phyloP scores from a whole-genome alignment of 2,113 vertebrate species.

The Ameiurus melas region DNA sequence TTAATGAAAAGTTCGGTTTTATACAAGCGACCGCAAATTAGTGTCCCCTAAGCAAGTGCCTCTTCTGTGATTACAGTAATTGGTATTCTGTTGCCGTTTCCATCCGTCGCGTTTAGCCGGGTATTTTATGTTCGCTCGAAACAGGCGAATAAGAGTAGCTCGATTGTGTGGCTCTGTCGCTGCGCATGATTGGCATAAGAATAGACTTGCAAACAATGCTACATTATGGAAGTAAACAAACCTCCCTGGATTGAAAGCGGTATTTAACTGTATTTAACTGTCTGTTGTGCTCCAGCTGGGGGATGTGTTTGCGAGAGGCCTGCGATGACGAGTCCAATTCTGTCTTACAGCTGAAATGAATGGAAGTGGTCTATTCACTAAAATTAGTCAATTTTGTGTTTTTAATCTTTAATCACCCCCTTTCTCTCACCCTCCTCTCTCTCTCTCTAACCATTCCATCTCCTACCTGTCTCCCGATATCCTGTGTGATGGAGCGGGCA shows the following conservation, averaged over 20 bases:
- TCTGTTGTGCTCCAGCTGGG: not conserved
- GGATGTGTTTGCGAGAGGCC: not conserved
- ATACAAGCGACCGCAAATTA: constrained; percentile 22
- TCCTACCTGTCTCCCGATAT: constrained; percentile 35
- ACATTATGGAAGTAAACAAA: constrained; percentile 13
- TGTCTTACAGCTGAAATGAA: not conserved
- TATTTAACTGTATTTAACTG: constrained; percentile 21
- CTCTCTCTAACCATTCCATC: not conserved
- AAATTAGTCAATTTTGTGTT: constrained; percentile 10
- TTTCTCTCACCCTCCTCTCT: not conserved
- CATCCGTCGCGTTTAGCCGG: constrained; percentile 28
- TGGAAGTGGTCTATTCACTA: not conserved
- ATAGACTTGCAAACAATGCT: constrained; percentile 7
- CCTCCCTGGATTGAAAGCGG: not conserved
- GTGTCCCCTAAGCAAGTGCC: constrained; percentile 15
- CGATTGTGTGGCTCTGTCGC: constrained; percentile 1
- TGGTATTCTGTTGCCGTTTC: constrained; percentile 43
- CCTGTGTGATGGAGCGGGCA: constrained; percentile 43
- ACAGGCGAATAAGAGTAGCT: constrained; percentile 9
- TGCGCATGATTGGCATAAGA: constrained; percentile 18
- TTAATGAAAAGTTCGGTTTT: constrained; percentile 11
- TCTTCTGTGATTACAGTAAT: constrained; percentile 45
- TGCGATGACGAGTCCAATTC: not conserved
- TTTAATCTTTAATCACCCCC: constrained; percentile 39
- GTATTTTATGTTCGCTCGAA: constrained; percentile 32